Evolutionary conservation across 1,140 invertebrate species (phyloP), one percentile per base, ranked within the genome.

Genomic region (Scaptomyza montana): DNA sequence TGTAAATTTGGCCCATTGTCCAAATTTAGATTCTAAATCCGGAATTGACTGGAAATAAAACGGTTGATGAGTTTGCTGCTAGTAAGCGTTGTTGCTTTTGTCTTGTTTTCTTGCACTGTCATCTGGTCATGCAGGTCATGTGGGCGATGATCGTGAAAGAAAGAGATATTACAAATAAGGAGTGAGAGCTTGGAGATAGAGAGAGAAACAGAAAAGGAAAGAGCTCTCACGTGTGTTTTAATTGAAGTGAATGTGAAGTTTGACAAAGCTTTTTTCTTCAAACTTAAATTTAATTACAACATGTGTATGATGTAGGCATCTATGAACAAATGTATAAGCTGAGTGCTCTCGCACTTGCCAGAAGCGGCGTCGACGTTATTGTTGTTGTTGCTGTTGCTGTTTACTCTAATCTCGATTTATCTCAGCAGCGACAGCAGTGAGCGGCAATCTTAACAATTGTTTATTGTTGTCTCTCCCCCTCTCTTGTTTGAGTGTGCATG

Each of bases 51-150:
- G 76, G 56, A 80, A 80, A 79, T 49, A 56, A 65, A 70, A 68
- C 56, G n/a, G 30, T 61, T 45, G 33, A 63, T 72, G 77, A 63
- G 60, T 41, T 62, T 68, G 50, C 70, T 82, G 63, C 74, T 78
- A 77, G 66, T 65, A 64, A 57, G 43, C 45, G 55, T 66, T 73
- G 39, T 43, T 12, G 10, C 4, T 4, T 25, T 60, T 47, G 16
- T 30, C 3, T 30, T 46, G 1, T 30, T 16, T 13, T 21, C 76
- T 73, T 78, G 78, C 81, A 81, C 43, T 66, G 74, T 86, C 81
- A 86, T 86, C 77, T 77, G 63, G 73, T 65, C 70, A 53, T 77
- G 61, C 80, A 85, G 81, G 77, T 84, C 81, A 74, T 77, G 77
- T 77, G 74, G 78, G 80, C 65, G 65, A 49, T 57, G 21, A 25